Percentiles rank a stretch among this genome's conserved stretches.
Conservation (phyloP, 2,797 vertebrate species). For the Geotria australis region DNA sequence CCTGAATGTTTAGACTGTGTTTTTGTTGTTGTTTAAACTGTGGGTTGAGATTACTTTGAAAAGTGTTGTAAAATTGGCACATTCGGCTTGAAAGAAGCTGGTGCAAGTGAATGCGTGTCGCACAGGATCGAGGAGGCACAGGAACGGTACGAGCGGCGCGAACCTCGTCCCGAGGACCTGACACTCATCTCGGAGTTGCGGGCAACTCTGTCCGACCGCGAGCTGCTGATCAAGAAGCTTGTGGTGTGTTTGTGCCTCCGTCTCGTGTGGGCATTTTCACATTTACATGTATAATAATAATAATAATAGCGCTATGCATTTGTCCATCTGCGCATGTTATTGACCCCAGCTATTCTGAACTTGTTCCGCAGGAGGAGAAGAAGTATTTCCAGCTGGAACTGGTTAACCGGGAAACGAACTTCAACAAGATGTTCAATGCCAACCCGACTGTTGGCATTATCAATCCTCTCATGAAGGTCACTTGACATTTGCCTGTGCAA, state of each 20-base stretch:
- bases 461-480: slow-evolving; percentile 81
- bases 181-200: slow-evolving; percentile 81
- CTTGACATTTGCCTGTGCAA: slow-evolving; percentile 5
- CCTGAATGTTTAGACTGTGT: no score
- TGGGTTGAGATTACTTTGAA: no score
- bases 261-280: neutral
- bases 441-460: slow-evolving; percentile 90
- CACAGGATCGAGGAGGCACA: slow-evolving; percentile 76
- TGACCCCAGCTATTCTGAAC: neutral
- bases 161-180: slow-evolving; percentile 71
- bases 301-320: neutral
- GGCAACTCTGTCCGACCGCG: slow-evolving; percentile 72
- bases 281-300: neutral
- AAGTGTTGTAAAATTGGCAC: no score
- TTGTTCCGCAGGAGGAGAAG: slow-evolving; percentile 53
- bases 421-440: slow-evolving; percentile 96
- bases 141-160: slow-evolving; percentile 75
- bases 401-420: slow-evolving; percentile 96
- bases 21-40: no score
- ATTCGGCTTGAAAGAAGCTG: no score
- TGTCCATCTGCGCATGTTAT: slow-evolving; percentile 1
- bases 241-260: slow-evolving; percentile 31
- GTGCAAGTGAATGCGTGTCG: neutral
- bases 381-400: slow-evolving; percentile 98
- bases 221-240: slow-evolving; percentile 82